phyloP scores from a whole-genome alignment of 2,797 vertebrate genomes.

The Artibeus jamaicensis region DNA sequence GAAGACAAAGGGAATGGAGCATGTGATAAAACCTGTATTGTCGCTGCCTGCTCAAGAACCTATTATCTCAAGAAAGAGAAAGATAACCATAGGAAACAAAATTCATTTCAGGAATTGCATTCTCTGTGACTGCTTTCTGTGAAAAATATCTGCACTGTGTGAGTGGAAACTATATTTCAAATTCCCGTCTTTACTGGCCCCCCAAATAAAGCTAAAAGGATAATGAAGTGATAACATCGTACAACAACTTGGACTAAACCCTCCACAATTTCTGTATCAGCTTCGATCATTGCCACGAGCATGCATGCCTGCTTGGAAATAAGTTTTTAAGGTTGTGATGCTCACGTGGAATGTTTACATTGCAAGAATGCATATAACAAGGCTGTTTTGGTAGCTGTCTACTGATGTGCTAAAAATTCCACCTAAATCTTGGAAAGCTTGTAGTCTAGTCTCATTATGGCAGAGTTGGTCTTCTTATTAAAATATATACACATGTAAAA shows the following conservation, averaged over 20 bases:
- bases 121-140: not conserved
- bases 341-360: not conserved
- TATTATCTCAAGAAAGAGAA: constrained; percentile 17
- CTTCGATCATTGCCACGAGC: not conserved
- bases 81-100: not conserved
- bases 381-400: not conserved
- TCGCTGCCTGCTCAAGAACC: not conserved
- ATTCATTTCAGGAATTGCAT: not conserved
- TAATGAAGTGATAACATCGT: not conserved
- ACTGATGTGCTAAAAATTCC: not conserved
- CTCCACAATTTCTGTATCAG: not conserved
- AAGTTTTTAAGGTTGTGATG: not conserved
- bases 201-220: not conserved
- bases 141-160: not conserved
- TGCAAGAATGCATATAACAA: not conserved
- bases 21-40: not conserved
- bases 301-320: not conserved
- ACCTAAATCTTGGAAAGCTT: constrained; percentile 43
- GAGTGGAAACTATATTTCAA: not conserved
- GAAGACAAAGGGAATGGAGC: not conserved
- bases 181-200: not conserved
- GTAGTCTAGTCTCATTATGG: constrained; percentile 68
- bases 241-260: not conserved
- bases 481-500: constrained; percentile 74
- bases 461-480: constrained; percentile 74